Evolutionary conservation across 2,113 vertebrate species (phyloP), one percentile per base, ranked within the genome.

Genomic region (Crotalus horridus): DNA sequence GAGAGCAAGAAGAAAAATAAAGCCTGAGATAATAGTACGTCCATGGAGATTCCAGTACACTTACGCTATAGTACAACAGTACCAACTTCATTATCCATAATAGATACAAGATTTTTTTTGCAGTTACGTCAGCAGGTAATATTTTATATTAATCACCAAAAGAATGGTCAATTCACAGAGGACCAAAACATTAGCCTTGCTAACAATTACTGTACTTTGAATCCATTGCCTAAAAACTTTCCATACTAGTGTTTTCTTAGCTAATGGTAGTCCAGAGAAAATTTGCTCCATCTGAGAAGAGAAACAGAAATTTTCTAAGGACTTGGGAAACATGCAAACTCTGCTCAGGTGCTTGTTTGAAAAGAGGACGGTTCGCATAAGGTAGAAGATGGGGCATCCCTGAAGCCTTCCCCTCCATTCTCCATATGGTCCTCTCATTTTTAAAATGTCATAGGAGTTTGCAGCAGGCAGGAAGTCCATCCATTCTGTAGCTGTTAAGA

Each of bases 1-100:
- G 85, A 74, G 92, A 23, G 58, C 90, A 91, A 93, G 95, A 92
- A 92, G 87, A 91, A 3, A 91, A 96, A 95, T 95, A 74, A 74
- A 74, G 64, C 12, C n/a, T 69, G 11, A 69, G 26, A 69, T n/a
- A n/a, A 69, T 69, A n/a, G 10, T n/a, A n/a, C 2, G 12, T 69
- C 29, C 64, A 69, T 69, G 64, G 29, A 69, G 64, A 69, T 69
- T n/a, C 29, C 12, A 69, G 29, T 69, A 33, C 13, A 64, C 3
- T 12, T 59, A 26, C 29, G 29, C 12, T n/a, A 29, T 15, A 69
- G 12, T 69, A 13, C 61, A 29, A n/a, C 29, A 69, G n/a, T 33
- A 74, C n/a, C 64, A 33, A 12, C 33, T 74, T n/a, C 64, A 74
- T 74, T 74, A 17, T 74, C 64, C 64, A 74, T 33, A 74, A 33